Evolutionary conservation across 2,888 invertebrate species (phyloP).

Genomic region (Chloromyia formosa): DNA sequence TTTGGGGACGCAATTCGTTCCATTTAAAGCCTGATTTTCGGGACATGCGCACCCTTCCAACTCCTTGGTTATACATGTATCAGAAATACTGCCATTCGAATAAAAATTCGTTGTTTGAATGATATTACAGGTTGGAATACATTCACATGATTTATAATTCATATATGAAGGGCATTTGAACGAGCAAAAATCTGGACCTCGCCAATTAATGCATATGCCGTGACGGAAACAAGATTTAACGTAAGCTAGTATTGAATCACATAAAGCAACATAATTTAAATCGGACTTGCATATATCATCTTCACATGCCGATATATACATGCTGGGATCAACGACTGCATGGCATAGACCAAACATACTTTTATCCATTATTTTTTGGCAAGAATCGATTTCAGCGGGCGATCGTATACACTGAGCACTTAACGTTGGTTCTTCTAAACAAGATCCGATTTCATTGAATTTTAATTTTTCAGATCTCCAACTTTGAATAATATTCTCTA

Average conservation of each 20-base stretch:
- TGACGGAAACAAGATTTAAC: conserved; percentile 75
- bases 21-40: conserved; percentile 73
- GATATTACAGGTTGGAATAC: conserved; percentile 61
- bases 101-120: conserved; percentile 54
- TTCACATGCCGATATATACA: conserved; percentile 75
- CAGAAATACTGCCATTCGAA: conserved; percentile 54
- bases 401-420: conserved; percentile 63
- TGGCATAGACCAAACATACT: conserved; percentile 75
- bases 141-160: conserved; percentile 60
- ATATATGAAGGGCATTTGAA: conserved; percentile 66
- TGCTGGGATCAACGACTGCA: conserved; percentile 73
- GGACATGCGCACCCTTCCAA: conserved; percentile 90
- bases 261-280: conserved; percentile 68
- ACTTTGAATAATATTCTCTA: conserved; percentile 66
- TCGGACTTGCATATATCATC: conserved; percentile 71
- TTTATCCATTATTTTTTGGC: conserved; percentile 70
- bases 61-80: conserved; percentile 64
- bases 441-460: conserved; percentile 64
- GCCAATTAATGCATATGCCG: conserved; percentile 81
- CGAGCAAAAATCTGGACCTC: conserved; percentile 71
- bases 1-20: conserved; percentile 76
- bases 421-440: conserved; percentile 57
- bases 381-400: conserved; percentile 73
- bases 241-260: conserved; percentile 75
- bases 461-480: conserved; percentile 68